Percentiles rank a stretch among this genome's conserved stretches.
phyloP scores from a whole-genome alignment of 2,888 invertebrate genomes.

The Melieria picta region DNA sequence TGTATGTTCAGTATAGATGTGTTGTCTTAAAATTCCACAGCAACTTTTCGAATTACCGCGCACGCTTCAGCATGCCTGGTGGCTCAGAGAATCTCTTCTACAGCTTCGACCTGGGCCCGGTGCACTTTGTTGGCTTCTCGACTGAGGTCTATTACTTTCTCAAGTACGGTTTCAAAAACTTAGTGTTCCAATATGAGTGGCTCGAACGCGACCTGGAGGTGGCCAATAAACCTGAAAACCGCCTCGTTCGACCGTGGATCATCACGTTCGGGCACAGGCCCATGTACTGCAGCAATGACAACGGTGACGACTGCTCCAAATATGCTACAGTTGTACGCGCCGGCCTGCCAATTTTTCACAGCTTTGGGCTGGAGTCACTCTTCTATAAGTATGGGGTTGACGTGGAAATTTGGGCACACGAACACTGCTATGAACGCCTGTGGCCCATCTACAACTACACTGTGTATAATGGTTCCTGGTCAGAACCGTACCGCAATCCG shows the following conservation, averaged over 20 bases:
- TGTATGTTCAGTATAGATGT: neutral
- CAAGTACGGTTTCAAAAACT: conserved; percentile 83
- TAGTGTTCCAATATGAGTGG: conserved; percentile 87
- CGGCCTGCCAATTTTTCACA: conserved; percentile 73
- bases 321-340: conserved; percentile 73
- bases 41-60: conserved; percentile 94
- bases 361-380: conserved; percentile 83
- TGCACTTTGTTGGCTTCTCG: conserved; percentile 90
- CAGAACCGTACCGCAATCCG: conserved; percentile 70
- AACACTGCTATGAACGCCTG: conserved; percentile 95
- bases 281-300: conserved; percentile 90
- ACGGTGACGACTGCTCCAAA: conserved; percentile 81
- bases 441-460: conserved; percentile 92
- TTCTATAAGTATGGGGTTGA: conserved; percentile 92
- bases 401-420: conserved; percentile 95
- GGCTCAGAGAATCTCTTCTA: conserved; percentile 77
- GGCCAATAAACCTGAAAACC: conserved; percentile 80
- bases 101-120: conserved; percentile 89
- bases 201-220: conserved; percentile 80
- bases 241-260: conserved; percentile 81
- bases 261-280: conserved; percentile 86
- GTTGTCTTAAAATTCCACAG: conserved; percentile 64
- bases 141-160: conserved; percentile 96
- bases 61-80: conserved; percentile 92
- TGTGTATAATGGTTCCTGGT: conserved; percentile 73